Conservation (phyloP, 2,113 vertebrate species). For the Lepus europaeus region DNA sequence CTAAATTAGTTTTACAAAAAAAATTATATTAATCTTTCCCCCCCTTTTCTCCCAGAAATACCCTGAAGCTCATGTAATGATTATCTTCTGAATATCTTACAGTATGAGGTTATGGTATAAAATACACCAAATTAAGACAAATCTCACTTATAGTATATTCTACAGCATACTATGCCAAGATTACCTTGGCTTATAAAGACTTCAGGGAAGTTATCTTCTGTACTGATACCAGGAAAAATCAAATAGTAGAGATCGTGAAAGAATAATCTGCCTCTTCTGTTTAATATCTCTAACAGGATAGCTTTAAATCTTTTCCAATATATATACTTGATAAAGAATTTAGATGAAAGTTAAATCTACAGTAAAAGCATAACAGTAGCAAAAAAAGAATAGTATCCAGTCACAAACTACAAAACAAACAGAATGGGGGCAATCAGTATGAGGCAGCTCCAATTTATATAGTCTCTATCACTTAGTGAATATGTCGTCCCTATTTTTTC, state of each 20-base stretch:
- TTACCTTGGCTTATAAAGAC: not conserved
- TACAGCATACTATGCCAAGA: not conserved
- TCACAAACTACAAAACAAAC: constrained; percentile 59
- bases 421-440: not conserved
- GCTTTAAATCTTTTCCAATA: constrained; percentile 57
- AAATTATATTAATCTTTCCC: not conserved
- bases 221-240: constrained; percentile 26
- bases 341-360: constrained; percentile 58
- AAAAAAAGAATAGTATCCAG: constrained; percentile 24
- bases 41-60: constrained; percentile 42
- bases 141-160: not conserved
- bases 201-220: not conserved
- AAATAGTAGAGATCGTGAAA: constrained; percentile 29
- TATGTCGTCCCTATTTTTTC: constrained; percentile 53
- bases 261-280: constrained; percentile 45
- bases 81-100: not conserved
- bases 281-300: constrained; percentile 65
- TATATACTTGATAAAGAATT: constrained; percentile 58
- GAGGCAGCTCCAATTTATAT: constrained; percentile 37
- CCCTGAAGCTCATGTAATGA: constrained; percentile 9
- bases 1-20: constrained; percentile 44
- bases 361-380: not conserved
- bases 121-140: constrained; percentile 9
- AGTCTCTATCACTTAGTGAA: constrained; percentile 47
- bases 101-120: not conserved